Evolutionary conservation across 2,113 vertebrate genomes (phyloP), one percentile per base, ranked within the genome.

Genomic region (Ctenodactylus gundi): DNA sequence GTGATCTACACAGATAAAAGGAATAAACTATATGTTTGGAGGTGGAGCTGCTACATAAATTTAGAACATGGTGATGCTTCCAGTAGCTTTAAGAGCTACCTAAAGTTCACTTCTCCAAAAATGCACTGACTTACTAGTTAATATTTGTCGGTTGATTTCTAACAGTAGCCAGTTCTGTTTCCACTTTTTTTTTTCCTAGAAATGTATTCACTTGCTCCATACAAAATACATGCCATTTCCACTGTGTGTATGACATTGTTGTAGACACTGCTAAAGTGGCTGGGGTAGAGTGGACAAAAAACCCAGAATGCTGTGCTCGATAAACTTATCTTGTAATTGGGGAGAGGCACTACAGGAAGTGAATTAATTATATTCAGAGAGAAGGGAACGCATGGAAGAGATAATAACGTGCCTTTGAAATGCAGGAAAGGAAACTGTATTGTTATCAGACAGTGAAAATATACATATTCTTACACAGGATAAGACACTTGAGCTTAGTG

Each of bases 341-440:
- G 15, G 60, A 68, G 27, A 78, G 21, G 51, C 6, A 10, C 64
- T 31, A 67, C 1, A 36, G 27, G 20, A 36, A 21, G 17, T 5
- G 67, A 91, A 82, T 72, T 81, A 65, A n/a, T 23, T 94, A 6
- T 78, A 84, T n/a, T n/a, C n/a, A 90, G 39, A 88, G 14, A 94
- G 25, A 46, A 60, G 29, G 39, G 21, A 93, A 76, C 9, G 73
- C 10, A n/a, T 6, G 7, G n/a, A 84, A 64, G 72, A 60, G 55
- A 65, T 34, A 88, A 64, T 49, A 55, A 55, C 65, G 13, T 55
- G n/a, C 29, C 49, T n/a, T 68, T 60, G n/a, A 11, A 51, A 76
- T n/a, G 1, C 36, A 44, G 17, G 60, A 83, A 51, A 86, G 31
- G 39, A 4, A 70, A 89, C 65, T 41, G 60, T 7, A 36, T 55